Evolutionary conservation across 1,140 invertebrate species (phyloP), one percentile per base, ranked within the genome.

Genomic region (Drosophila miranda): DNA sequence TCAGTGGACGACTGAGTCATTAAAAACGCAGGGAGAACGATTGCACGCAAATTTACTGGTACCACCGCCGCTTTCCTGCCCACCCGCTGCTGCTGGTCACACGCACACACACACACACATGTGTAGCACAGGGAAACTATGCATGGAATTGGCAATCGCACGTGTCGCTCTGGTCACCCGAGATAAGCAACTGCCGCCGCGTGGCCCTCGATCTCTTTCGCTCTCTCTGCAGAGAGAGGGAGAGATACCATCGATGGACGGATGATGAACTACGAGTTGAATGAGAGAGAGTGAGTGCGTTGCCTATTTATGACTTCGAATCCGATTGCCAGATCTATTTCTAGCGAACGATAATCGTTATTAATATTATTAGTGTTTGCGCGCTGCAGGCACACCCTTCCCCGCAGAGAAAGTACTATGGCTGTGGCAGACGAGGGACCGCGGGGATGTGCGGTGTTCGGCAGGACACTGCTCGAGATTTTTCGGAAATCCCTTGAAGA

Each of bases 31-130:
- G 74, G 42, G 50, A 60, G 50, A 78, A 68, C 71, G 78, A 75
- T 88, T 87, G 75, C 83, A 89, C 86, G 86, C 82, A 89, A 89
- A 89, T 89, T 89, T 89, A 67, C 67, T 82, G 86, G 69, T 87
- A 19, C 53, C 68, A 41, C 51, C 44, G 62, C 43, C 51, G 46
- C 42, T 51, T 19, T 13, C 38, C 46, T 44, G 44, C 21, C 51
- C 26, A 26, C 23, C 34, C 28, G 23, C 19, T 61, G 44, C 23
- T 42, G 50, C 50, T 53, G 41, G 43, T 48, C 52, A 48, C 38
- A 9, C 58, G 44, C 49, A 49, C 38, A 52, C 26, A 16, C 34
- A 16, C 34, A 46, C 53, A 64, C 78, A 83, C 72, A 74, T 69
- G 54, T 6, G 23, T 23, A 5, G 0, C 23, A 41, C 56, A 71